Base-by-base conservation (phyloP, 2,888 invertebrate genomes). In the Amblyjoppa proteus region DNA sequence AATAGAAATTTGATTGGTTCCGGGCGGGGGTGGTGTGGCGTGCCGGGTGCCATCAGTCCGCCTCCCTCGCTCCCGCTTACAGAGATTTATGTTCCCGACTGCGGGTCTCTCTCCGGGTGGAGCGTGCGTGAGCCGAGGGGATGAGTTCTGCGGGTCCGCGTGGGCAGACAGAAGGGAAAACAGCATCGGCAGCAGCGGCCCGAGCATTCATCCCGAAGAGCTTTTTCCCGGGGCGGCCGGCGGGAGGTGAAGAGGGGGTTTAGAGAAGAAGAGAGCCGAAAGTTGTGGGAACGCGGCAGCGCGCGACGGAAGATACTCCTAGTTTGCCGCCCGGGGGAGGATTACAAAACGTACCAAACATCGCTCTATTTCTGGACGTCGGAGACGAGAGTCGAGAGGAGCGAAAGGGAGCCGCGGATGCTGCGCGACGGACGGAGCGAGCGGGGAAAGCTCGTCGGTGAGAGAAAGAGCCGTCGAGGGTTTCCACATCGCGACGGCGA, bases 1-100 rank as follows among this genome's bases (percentile, higher is more conserved):
- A 90, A 91, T 92, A 90, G 88, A 91, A 93, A 93, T 93, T 92
- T 91, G 92, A 94, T 94, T 93, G 93, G 92, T 92, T 90, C 89
- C 88, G 89, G 89, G 89, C 81, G 87, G 87, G 83, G 89, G 28
- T 85, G 81, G 84, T 83, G 83, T 85, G 80, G 83, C 86, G 86
- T 86, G 89, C 74, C 84, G 80, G 81, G 83, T 83, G 80, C 83
- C 87, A 88, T 87, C 86, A 79, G 74, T 81, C 87, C 69, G 77
- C 70, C 86, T 71, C 79, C 79, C 73, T 80, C 45, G 66, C 73
- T 80, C 51, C 56, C 83, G 78, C 80, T 88, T 87, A 88, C 90
- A 88, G 90, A 92, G 93, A 93, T 93, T 93, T 93, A 93, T 93
- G 93, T 88, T 85, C 80, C 45, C 82, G 87, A 87, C 88, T 89